Percentiles rank a stretch among this genome's conserved stretches.
Evolutionary conservation across 1,140 invertebrate species (phyloP).

Genomic region (Pseudomyrmex cubaensis): DNA sequence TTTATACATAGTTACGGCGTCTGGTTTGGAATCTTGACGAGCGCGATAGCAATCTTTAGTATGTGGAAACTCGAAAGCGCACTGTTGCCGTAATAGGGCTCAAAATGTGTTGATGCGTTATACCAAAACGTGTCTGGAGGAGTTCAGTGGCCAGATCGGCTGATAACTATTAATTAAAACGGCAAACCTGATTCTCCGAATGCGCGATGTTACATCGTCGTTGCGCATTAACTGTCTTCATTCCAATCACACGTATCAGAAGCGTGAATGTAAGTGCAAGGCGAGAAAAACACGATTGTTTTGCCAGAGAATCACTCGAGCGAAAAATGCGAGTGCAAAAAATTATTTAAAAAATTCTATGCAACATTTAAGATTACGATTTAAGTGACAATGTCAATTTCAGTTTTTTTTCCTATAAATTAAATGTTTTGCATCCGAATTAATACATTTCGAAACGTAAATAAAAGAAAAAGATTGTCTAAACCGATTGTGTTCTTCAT

Average conservation of each 20-base stretch:
- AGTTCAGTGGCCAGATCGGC: neutral
- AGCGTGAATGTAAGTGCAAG: neutral
- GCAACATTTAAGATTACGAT: neutral
- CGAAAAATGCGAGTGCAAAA: neutral
- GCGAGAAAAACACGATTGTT: neutral
- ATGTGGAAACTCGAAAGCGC: neutral
- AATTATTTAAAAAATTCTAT: neutral
- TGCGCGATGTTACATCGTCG: neutral
- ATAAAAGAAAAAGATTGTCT: no score
- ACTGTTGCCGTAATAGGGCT: constrained; percentile 10
- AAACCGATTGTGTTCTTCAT: no score
- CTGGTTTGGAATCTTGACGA: neutral
- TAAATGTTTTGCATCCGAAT: neutral
- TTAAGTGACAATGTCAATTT: neutral
- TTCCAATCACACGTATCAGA: neutral
- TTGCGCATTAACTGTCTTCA: constrained; percentile 7
- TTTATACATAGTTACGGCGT: neutral
- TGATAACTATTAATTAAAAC: constrained; percentile 27
- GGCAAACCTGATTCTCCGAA: constrained; percentile 3
- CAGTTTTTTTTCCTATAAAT: neutral
- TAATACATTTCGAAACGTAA: neutral
- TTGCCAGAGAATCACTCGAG: no score
- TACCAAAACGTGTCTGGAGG: neutral
- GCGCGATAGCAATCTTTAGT: neutral
- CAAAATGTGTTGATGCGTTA: neutral